Conservation (phyloP, 2,797 vertebrate species). For the Sphenopsis melanotis region DNA sequence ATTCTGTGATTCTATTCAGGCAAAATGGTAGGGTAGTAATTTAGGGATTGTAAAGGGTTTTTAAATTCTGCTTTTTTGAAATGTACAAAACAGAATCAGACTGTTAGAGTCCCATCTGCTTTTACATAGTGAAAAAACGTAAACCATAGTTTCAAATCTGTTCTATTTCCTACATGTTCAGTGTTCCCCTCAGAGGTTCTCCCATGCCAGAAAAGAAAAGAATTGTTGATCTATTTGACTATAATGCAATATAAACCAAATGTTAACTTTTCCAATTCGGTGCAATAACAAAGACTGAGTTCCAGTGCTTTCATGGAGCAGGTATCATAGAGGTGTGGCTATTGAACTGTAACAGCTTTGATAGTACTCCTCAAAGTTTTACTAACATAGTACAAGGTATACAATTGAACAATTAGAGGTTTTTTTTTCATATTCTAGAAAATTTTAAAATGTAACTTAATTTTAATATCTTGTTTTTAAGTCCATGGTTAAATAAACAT, state of each 20-base stretch:
- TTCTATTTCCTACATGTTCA: background rate
- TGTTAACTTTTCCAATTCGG: background rate
- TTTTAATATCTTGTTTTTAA: constrained; percentile 29
- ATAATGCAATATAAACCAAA: background rate
- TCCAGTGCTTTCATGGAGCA: background rate
- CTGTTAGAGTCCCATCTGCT: background rate
- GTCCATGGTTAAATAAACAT: constrained; percentile 40
- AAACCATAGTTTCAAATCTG: background rate
- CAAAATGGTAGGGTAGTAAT: background rate
- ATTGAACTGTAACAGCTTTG: background rate
- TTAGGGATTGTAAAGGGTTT: background rate
- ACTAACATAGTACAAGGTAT: background rate
- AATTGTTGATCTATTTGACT: background rate
- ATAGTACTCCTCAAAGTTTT: background rate
- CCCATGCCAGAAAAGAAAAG: background rate
- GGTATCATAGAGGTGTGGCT: background rate
- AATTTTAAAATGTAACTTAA: background rate
- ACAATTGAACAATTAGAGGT: background rate
- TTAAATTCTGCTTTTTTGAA: background rate
- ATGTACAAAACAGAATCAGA: background rate
- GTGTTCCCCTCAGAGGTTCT: background rate
- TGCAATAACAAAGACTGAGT: background rate
- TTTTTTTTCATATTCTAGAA: background rate
- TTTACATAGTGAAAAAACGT: background rate
- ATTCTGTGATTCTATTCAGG: background rate